Conservation (phyloP, 2,888 invertebrate species). For the Ectemnius continuus region DNA sequence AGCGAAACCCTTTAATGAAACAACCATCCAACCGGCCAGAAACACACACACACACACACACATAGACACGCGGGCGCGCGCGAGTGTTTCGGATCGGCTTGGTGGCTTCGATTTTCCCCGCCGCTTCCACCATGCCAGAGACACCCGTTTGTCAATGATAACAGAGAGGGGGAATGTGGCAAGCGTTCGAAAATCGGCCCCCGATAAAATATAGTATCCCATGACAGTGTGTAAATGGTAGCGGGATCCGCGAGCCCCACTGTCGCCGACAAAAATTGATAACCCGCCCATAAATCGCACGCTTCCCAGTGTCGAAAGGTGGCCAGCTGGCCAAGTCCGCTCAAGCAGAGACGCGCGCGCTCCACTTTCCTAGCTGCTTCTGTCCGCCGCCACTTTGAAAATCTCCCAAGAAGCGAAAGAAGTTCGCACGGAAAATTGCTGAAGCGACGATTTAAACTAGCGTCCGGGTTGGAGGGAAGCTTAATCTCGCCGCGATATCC, state of each 20-base stretch:
- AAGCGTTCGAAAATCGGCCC: neutral
- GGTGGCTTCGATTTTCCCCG: neutral
- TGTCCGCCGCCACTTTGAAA: too few species aligned
- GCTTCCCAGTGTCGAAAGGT: neutral
- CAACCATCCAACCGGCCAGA: neutral
- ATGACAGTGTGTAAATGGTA: conserved; percentile 2
- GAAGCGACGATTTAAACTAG: too few species aligned
- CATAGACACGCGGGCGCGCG: too few species aligned
- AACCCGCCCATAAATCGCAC: neutral
- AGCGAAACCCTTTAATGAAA: conserved; percentile 5
- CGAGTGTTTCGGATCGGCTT: conserved; percentile 19
- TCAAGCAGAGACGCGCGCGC: too few species aligned
- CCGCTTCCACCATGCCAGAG: neutral
- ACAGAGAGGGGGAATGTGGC: neutral
- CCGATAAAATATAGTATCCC: neutral
- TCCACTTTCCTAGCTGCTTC: too few species aligned
- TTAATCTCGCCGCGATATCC: too few species aligned
- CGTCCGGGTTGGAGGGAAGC: too few species aligned
- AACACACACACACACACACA: too few species aligned
- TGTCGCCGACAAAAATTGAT: conserved; percentile 5
- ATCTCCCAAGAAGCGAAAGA: too few species aligned
- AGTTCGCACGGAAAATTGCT: too few species aligned
- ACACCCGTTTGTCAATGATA: neutral
- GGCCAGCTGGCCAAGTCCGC: too few species aligned
- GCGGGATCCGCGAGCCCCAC: neutral